Percentiles rank a stretch among this genome's conserved stretches.
phyloP scores from a whole-genome alignment of 2,888 invertebrate species.

The Eulithis testata region DNA sequence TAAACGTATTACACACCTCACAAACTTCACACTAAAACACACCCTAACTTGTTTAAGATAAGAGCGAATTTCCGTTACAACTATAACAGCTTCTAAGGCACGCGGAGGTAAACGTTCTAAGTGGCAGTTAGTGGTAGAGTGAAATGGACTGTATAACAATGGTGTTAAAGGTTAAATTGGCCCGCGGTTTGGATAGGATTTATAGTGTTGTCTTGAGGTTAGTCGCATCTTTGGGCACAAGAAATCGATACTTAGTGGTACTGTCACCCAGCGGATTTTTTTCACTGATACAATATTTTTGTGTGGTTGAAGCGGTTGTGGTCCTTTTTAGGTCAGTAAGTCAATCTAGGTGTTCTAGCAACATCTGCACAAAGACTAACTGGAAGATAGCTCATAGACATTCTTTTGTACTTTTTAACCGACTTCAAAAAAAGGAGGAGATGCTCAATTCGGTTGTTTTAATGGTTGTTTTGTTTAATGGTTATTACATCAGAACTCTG shows the following conservation, averaged over 20 bases:
- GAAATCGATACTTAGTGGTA: constrained; percentile 38
- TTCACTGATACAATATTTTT: constrained; percentile 6
- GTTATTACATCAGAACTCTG: no score
- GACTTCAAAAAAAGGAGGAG: no score
- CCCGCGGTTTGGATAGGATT: constrained; percentile 33
- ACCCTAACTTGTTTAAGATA: constrained; percentile 45
- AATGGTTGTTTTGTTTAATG: no score
- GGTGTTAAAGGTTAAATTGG: constrained; percentile 39
- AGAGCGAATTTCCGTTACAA: constrained; percentile 36
- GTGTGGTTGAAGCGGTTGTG: background rate
- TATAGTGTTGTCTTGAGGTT: constrained; percentile 28
- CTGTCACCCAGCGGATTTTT: constrained; percentile 37
- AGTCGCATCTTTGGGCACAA: constrained; percentile 15
- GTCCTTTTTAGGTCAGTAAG: background rate
- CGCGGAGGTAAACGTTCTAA: constrained; percentile 31
- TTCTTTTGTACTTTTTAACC: no score
- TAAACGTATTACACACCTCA: constrained; percentile 46
- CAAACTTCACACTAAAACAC: constrained; percentile 44
- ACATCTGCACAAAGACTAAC: background rate
- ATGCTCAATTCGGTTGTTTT: no score
- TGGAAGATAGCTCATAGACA: no score
- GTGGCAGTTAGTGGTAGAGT: constrained; percentile 38
- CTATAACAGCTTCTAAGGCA: constrained; percentile 5
- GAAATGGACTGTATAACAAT: constrained; percentile 40
- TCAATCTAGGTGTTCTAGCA: no score